These are phyloP conservation scores for Argyrosomus regius DNA, from an alignment of 2,797 vertebrate species.

Conservation along the genomic window DNA sequence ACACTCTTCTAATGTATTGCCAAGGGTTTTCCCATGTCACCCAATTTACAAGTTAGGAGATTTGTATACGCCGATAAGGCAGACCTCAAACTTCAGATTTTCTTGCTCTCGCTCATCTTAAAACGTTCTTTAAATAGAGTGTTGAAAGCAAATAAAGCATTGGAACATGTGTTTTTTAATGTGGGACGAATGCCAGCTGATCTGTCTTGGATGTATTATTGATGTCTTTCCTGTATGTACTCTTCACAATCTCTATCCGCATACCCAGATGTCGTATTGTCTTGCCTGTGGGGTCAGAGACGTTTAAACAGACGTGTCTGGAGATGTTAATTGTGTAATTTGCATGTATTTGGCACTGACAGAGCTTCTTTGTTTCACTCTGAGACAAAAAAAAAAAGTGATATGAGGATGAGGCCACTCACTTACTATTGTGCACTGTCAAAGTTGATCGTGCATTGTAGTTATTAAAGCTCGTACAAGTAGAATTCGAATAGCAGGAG, in stretches of 20 bases:
- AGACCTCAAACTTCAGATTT: constrained; percentile 73
- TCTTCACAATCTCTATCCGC: neutral
- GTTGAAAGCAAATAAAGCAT: constrained; percentile 37
- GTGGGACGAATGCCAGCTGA: constrained; percentile 8
- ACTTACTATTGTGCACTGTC: constrained; percentile 35
- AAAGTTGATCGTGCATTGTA: constrained; percentile 10
- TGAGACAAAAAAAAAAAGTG: constrained; percentile 38
- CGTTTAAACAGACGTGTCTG: constrained; percentile 21
- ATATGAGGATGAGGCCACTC: constrained; percentile 19
- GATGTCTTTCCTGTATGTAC: neutral
- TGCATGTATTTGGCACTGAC: constrained; percentile 30
- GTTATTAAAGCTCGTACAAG: constrained; percentile 10
- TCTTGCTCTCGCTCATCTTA: constrained; percentile 50
- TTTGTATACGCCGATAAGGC: constrained; percentile 71
- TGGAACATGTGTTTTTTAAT: constrained; percentile 26
- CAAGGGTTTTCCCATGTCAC: constrained; percentile 81
- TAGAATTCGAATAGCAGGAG: neutral
- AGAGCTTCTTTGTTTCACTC: constrained; percentile 1
- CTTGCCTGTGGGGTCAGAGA: neutral
- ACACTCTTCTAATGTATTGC: constrained; percentile 80
- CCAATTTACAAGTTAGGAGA: constrained; percentile 83
- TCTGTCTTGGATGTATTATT: constrained; percentile 29
- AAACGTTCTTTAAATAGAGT: constrained; percentile 56
- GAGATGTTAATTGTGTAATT: constrained; percentile 26
- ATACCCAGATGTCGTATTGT: neutral